These are phyloP conservation scores for Dromaius novaehollandiae DNA, from an alignment of 2,113 vertebrate species.

Conservation along the genomic window DNA sequence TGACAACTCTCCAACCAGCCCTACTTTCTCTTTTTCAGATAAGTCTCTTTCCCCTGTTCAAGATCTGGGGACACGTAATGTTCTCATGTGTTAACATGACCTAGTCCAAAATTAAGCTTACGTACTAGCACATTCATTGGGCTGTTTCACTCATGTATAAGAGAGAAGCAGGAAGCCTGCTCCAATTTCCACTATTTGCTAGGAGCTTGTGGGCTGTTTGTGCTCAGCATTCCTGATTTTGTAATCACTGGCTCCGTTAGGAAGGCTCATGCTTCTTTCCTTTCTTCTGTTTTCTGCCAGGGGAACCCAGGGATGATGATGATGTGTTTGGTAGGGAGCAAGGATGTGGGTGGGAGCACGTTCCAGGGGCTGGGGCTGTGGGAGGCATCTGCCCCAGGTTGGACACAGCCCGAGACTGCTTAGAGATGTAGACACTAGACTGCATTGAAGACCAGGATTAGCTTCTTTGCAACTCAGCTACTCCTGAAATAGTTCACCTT, in stretches of 20 bases:
- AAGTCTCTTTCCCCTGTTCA: not conserved
- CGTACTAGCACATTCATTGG: not conserved
- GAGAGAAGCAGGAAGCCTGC: not conserved
- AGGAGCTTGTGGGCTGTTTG: not conserved
- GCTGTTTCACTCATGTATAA: not conserved
- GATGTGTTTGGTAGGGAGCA: not conserved
- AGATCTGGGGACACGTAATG: not conserved
- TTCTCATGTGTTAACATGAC: not conserved
- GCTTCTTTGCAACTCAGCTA: not conserved
- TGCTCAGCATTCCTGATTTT: not conserved
- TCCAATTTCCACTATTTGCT: not conserved
- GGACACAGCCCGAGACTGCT: not conserved
- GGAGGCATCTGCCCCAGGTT: not conserved
- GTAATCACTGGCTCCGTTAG: not conserved
- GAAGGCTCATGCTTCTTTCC: not conserved
- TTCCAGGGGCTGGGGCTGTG: not conserved
- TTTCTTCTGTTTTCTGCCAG: not conserved
- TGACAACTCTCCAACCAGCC: not conserved
- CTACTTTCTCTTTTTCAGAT: not conserved
- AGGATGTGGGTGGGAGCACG: not conserved
- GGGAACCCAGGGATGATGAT: not conserved
- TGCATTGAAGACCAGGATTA: not conserved
- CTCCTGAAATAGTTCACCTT: not conserved
- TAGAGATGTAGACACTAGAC: not conserved
- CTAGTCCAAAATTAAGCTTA: not conserved